A percentile compares a stretch with the other conserved stretches of the same genome.
These are phyloP conservation scores for Drosophila quadrilineata DNA, from an alignment of 1,140 invertebrate genomes.

Conservation along the genomic window DNA sequence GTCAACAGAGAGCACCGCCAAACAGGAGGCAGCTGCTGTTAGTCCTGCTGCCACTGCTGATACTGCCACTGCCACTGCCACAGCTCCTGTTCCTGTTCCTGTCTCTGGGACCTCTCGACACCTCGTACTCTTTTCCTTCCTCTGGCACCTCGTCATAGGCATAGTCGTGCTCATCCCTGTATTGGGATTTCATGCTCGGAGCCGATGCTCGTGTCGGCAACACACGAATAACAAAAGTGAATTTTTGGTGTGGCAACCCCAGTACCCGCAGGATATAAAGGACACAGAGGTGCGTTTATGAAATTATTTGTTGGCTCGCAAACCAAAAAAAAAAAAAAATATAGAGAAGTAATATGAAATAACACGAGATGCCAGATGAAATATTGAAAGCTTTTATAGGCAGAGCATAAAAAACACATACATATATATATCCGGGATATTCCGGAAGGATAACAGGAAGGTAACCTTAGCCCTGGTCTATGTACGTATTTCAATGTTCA, in stretches of 20 bases:
- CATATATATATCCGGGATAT: background rate
- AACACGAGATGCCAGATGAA: no score
- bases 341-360: slow-evolving; percentile 13
- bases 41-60: slow-evolving; percentile 14
- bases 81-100: slow-evolving; percentile 18
- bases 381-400: slow-evolving; percentile 52
- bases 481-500: slow-evolving; percentile 8
- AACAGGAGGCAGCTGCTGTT: slow-evolving; percentile 45
- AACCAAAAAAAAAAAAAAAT: slow-evolving; percentile 10
- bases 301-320: slow-evolving; percentile 61
- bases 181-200: background rate
- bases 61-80: slow-evolving; percentile 31
- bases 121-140: no score
- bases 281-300: slow-evolving; percentile 52
- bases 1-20: slow-evolving; percentile 29
- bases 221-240: slow-evolving; percentile 52
- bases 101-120: no score
- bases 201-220: slow-evolving; percentile 10
- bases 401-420: slow-evolving; percentile 23
- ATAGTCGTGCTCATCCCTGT: slow-evolving; percentile 18
- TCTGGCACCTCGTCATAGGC: no score
- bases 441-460: background rate
- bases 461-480: background rate
- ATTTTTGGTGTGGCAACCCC: slow-evolving; percentile 39
- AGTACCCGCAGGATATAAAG: slow-evolving; percentile 40